Conservation (phyloP, 1,140 invertebrate genomes). For the Calephelis nemesis region DNA sequence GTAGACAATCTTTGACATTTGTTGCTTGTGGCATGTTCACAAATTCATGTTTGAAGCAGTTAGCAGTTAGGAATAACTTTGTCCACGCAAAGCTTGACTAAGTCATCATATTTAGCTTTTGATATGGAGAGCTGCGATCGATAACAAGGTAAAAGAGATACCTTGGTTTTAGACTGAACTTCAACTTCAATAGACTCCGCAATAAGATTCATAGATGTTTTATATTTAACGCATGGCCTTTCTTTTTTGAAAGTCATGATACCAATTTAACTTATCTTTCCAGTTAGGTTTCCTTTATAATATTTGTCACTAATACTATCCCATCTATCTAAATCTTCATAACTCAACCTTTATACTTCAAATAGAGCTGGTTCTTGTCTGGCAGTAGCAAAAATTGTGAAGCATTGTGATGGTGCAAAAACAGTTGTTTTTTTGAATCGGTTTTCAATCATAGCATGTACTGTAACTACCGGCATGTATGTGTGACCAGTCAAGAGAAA, state of each 20-base stretch:
- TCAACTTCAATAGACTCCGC: no score
- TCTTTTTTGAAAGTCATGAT: slow-evolving; percentile 29
- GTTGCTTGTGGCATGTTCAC: slow-evolving; percentile 19
- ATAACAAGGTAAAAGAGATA: no score
- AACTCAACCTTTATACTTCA: neutral
- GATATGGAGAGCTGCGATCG: no score
- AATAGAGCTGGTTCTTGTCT: slow-evolving; percentile 20
- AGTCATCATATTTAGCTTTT: neutral
- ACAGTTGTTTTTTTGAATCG: slow-evolving; percentile 36
- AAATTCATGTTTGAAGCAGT: slow-evolving; percentile 28
- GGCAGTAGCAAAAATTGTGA: slow-evolving; percentile 23
- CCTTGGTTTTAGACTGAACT: no score
- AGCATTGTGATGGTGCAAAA: slow-evolving; percentile 41
- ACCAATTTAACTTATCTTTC: slow-evolving; percentile 28
- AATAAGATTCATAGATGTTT: slow-evolving; percentile 23
- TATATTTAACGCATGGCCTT: slow-evolving; percentile 11
- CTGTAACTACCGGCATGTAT: slow-evolving; percentile 29
- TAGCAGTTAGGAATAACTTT: slow-evolving; percentile 27
- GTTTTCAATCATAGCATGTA: slow-evolving; percentile 9
- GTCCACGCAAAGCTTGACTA: slow-evolving; percentile 26
- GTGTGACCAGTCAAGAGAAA: slow-evolving; percentile 30
- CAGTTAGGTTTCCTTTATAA: slow-evolving; percentile 2
- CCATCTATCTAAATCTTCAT: slow-evolving; percentile 23
- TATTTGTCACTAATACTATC: slow-evolving; percentile 27
- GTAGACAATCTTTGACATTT: slow-evolving; percentile 20